Evolutionary conservation across 2,113 vertebrate species (phyloP).

Genomic region (Propithecus coquereli): DNA sequence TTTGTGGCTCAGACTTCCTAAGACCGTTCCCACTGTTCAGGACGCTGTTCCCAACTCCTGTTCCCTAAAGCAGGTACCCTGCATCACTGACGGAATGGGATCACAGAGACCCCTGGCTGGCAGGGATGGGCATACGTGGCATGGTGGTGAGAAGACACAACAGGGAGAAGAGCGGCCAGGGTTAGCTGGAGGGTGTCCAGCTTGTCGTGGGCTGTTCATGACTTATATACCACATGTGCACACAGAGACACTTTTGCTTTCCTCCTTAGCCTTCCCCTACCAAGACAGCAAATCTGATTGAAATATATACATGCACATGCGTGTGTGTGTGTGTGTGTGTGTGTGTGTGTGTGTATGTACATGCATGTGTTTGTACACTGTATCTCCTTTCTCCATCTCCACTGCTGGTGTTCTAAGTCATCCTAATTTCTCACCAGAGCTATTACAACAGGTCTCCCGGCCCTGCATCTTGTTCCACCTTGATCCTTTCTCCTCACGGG

Average conservation of each 20-base stretch:
- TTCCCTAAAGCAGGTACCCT: not conserved
- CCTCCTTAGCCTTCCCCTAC: not conserved
- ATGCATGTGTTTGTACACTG: not conserved
- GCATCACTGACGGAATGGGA: not conserved
- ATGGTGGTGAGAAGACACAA: not conserved
- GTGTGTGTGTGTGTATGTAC: not conserved
- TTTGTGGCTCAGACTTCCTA: not conserved
- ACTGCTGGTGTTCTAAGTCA: not conserved
- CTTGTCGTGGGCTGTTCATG: not conserved
- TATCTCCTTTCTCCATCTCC: not conserved
- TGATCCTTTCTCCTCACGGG: not conserved
- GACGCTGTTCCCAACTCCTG: not conserved
- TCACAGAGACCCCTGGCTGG: not conserved
- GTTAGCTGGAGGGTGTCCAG: not conserved
- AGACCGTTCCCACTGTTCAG: not conserved
- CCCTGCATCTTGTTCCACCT: not conserved
- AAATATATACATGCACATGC: not conserved
- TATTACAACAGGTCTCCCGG: not conserved
- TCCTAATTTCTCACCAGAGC: not conserved
- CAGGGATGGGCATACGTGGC: not conserved
- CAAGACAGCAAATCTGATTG: not conserved
- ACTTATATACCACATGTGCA: not conserved
- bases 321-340: not conserved
- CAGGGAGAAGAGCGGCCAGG: not conserved
- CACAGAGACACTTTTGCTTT: not conserved